Percentiles rank a stretch among this genome's conserved stretches.
phyloP scores from a whole-genome alignment of 1,140 invertebrate genomes.

The Brevipalpus yothersi region DNA sequence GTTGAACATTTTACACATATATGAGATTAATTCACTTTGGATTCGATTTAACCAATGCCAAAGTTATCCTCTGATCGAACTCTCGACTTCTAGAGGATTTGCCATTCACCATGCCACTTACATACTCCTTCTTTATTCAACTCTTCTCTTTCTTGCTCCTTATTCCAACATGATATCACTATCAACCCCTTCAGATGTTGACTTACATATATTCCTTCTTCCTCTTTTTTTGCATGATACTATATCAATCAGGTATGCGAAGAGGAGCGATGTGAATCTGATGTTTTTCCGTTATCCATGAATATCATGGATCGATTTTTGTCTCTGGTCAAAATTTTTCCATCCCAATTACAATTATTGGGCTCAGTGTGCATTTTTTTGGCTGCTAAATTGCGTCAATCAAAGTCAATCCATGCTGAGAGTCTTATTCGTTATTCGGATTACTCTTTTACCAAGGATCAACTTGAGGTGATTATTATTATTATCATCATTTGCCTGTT shows the following conservation, averaged over 20 bases:
- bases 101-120: background rate
- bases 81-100: background rate
- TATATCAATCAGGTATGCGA: conserved; percentile 35
- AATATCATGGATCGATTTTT: conserved; percentile 49
- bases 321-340: conserved; percentile 31
- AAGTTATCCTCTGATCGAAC: no score
- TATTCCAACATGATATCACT: no score
- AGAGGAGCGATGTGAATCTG: conserved; percentile 44
- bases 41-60: no score
- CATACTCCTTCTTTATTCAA: background rate
- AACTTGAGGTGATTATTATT: conserved; percentile 35
- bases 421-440: conserved; percentile 45
- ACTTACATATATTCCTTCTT: no score
- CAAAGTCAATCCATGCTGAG: conserved; percentile 34
- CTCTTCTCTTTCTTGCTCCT: background rate
- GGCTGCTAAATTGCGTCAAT: conserved; percentile 45
- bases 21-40: no score
- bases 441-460: conserved; percentile 35
- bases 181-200: no score
- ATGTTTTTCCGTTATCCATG: conserved; percentile 44
- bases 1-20: background rate
- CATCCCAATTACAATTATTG: conserved; percentile 40
- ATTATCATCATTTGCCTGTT: no score
- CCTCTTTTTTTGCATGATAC: no score
- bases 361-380: conserved; percentile 41